Base-by-base conservation (phyloP, 2,888 invertebrate species). In the Synergus laeviventris region DNA sequence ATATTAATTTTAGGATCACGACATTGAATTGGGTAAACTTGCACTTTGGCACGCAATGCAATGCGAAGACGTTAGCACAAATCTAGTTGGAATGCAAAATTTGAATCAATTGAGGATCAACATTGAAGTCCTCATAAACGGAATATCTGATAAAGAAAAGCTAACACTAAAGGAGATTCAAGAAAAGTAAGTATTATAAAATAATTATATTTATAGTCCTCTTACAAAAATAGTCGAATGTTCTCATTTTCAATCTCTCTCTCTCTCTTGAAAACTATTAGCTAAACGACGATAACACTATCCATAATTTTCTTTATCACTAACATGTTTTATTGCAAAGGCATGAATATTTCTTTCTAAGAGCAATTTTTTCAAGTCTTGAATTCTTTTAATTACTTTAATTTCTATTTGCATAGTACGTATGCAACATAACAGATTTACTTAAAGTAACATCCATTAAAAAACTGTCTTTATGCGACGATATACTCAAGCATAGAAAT, bases 31-130 rank as follows among this genome's bases (percentile, higher is more conserved):
- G 36, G 95, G 94, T 4, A 94, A 94, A 86, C 90, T 97, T 56
- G 96, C 96, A 12, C 92, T 95, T 76, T 94, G 94, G 92, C 93
- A 94, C 87, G 92, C 93, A 0, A 90, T 95, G 62, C 93, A 95
- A 86, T 92, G 92, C 8, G 82, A 88, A 14, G 94, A 93, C 49
- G 92, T 95, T 42, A 92, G 94, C 81, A 96, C 96, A 0, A 94
- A 95, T 87, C 90, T 97, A 36, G 93, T 96, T 82, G 97, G 97
- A 74, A 95, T 97, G 92, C 95, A 94, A 89, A 95, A 93, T 87
- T 90, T 91, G 74, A 89, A 92, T 8, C 92, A 95, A 82, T 90
- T 97, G 38, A 85, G 91, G 5, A 92, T 92, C 75, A 96, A 96
- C 86, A 86, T 97, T 59, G 92, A 94, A 66, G 93, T 95, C 1